Evolutionary conservation across 2,797 vertebrate genomes (phyloP), one percentile per base, ranked within the genome.

Genomic region (Myotis planiceps): DNA sequence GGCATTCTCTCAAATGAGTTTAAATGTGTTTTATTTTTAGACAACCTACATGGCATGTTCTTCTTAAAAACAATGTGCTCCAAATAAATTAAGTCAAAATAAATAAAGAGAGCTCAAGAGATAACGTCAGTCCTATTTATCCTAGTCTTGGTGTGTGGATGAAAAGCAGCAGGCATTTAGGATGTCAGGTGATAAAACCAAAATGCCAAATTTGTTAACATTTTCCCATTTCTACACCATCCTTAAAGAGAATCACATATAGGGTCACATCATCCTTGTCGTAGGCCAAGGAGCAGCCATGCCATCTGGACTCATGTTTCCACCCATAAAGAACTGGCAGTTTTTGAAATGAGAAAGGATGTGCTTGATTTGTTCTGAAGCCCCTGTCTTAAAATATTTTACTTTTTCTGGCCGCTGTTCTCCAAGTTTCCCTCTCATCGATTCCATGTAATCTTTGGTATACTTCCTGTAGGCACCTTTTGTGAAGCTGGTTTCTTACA

Each of bases 321-420:
- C 99, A 23, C 99, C 99, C 97, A 98, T 98, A 98, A 98, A 99
- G 98, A 99, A 99, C 99, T 99, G n/a, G 32, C 34, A 25, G 21
- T 76, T 53, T 23, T 76, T 15, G 49, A 76, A 76, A 53, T 76
- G 34, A 76, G n/a, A 49, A 34, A 53, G 12, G 13, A 76, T 53
- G 49, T 76, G 74, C 21, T 53, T 14, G 49, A 76, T 76, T 76
- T 76, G 74, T 76, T 37, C 74, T 37, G 21, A 23, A 34, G 74
- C 13, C 21, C 47, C 47, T 9, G 21, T 53, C 49, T 53, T 34
- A 53, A 76, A 53, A 51, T 23, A 32, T 34, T 23, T 34, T 76
- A 53, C 19, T 76, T 47, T 76, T 51, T 53, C 74, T 76, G 74
- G 74, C 51, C n/a, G 25, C 49, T 23, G 74, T 53, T 76, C 74